Evolutionary conservation across 2,797 vertebrate genomes (phyloP).

Genomic region (Acipenser oxyrinchus): DNA sequence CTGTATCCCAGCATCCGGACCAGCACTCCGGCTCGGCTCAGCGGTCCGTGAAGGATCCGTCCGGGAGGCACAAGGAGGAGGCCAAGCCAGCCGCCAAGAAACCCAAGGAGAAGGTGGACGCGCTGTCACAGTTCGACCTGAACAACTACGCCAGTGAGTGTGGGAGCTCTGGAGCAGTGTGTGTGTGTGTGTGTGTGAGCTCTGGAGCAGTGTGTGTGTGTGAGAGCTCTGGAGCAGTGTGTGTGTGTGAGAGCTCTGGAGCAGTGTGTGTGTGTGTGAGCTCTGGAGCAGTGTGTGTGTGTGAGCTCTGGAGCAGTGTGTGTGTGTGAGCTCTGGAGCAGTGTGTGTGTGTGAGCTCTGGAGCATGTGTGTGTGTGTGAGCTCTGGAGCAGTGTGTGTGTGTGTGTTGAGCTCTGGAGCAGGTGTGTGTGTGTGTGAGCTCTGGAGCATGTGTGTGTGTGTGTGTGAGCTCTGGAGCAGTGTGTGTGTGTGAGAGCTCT

Average conservation of each 20-base stretch:
- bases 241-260: not conserved
- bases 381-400: too few relatives aligned
- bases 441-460: too few relatives aligned
- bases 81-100: conserved; percentile 82
- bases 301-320: too few relatives aligned
- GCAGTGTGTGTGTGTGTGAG: not conserved
- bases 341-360: too few relatives aligned
- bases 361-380: too few relatives aligned
- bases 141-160: conserved; percentile 98
- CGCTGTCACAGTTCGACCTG: conserved; percentile 95
- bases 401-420: too few relatives aligned
- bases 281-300: too few relatives aligned
- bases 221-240: not conserved
- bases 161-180: not conserved
- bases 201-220: not conserved
- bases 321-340: too few relatives aligned
- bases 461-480: too few relatives aligned
- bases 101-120: conserved; percentile 89
- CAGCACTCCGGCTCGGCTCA: conserved; percentile 50
- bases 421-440: too few relatives aligned
- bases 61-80: conserved; percentile 83
- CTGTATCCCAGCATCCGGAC: conserved; percentile 54
- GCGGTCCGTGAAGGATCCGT: conserved; percentile 68
- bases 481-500: too few relatives aligned
- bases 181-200: conserved; percentile 36